Percentiles rank a stretch among this genome's conserved stretches.
Evolutionary conservation across 2,113 vertebrate genomes (phyloP).

Genomic region (Rhodinocichla rosea): DNA sequence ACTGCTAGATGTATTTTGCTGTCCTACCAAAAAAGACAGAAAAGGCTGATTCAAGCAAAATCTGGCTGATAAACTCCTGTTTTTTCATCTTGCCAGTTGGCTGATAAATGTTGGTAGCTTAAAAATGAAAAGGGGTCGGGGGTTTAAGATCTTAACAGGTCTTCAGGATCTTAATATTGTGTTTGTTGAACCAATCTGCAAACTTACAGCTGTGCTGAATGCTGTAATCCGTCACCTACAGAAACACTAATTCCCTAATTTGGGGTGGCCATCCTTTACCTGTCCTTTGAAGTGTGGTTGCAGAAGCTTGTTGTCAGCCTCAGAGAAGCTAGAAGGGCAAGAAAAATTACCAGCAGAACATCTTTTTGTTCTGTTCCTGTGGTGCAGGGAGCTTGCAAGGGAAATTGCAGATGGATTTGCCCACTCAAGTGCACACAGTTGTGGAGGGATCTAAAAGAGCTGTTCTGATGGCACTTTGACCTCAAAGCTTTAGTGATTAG

Average conservation of each 20-base stretch:
- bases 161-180: background rate
- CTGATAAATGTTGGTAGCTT: background rate
- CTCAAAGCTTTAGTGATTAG: background rate
- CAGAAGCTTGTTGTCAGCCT: background rate
- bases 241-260: background rate
- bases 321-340: background rate
- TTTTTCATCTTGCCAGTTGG: background rate
- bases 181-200: background rate
- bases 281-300: background rate
- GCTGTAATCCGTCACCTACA: background rate
- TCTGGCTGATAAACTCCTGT: background rate
- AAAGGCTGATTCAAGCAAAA: background rate
- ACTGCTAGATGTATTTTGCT: background rate
- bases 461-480: background rate
- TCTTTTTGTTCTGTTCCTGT: background rate
- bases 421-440: rapidly evolving
- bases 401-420: background rate
- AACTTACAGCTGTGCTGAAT: background rate
- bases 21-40: background rate
- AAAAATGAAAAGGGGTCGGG: background rate
- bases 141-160: background rate
- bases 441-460: too few relatives aligned
- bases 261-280: background rate
- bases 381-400: background rate
- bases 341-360: background rate